Evolutionary conservation across 2,797 vertebrate genomes (phyloP).

Genomic region (Thaleichthys pacificus): DNA sequence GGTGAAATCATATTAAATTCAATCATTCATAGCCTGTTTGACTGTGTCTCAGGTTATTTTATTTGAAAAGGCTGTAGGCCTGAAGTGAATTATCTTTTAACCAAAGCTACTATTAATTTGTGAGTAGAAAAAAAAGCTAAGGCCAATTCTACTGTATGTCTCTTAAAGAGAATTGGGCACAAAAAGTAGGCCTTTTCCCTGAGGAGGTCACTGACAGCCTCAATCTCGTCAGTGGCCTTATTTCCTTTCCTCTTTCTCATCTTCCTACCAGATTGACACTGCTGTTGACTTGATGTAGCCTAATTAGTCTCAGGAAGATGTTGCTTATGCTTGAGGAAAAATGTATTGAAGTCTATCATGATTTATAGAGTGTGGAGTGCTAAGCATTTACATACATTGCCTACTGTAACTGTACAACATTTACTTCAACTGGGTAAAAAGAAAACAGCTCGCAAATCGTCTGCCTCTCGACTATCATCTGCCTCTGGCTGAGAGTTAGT

Average conservation of each 20-base stretch:
- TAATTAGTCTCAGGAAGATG: conserved; percentile 6
- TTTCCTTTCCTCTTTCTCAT: conserved; percentile 46
- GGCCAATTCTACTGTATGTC: background rate
- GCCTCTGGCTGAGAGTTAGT: background rate
- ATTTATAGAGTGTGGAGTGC: background rate
- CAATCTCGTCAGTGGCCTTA: conserved; percentile 44
- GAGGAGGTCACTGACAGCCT: conserved; percentile 54
- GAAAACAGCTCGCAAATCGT: background rate
- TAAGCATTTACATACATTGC: background rate
- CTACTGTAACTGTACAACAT: background rate
- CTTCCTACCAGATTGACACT: conserved; percentile 24
- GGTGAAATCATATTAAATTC: conserved; percentile 23
- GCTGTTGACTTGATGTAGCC: background rate
- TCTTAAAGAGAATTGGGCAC: conserved; percentile 15
- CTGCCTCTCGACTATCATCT: background rate
- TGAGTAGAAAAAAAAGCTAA: background rate
- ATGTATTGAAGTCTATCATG: background rate
- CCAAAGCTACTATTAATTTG: background rate
- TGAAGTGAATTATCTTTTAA: too few species aligned
- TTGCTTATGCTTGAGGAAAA: background rate
- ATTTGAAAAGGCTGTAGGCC: too few species aligned
- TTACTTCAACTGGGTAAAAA: background rate
- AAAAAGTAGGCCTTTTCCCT: conserved; percentile 33
- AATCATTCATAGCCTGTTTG: background rate
- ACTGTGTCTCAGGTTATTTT: too few species aligned